A percentile compares a stretch with the other conserved stretches of the same genome.
Evolutionary conservation across 1,140 invertebrate genomes (phyloP).

Genomic region (Augochlora pura): DNA sequence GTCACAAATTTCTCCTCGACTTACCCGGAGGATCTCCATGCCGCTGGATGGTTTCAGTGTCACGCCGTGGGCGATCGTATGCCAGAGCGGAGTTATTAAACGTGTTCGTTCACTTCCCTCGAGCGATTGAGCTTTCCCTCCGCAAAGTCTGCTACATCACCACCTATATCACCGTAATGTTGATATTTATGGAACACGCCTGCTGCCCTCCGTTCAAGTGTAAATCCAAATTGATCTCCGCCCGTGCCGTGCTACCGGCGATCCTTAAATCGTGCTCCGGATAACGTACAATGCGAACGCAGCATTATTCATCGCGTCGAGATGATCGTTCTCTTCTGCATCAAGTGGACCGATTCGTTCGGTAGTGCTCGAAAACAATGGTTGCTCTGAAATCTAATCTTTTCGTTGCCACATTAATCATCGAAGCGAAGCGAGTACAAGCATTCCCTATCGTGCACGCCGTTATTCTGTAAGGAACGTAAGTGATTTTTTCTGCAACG

Average conservation of each 20-base stretch:
- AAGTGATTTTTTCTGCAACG: too few relatives aligned
- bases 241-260: conserved; percentile 26
- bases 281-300: too few relatives aligned
- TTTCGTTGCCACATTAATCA: too few relatives aligned
- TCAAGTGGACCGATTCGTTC: too few relatives aligned
- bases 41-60: conserved; percentile 49
- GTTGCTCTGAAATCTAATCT: too few relatives aligned
- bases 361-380: too few relatives aligned
- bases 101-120: conserved; percentile 67
- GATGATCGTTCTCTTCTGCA: too few relatives aligned
- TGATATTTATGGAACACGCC: conserved; percentile 57
- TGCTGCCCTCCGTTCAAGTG: conserved; percentile 48
- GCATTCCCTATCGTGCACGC: too few relatives aligned
- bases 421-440: too few relatives aligned
- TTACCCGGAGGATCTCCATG: conserved; percentile 29
- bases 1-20: conserved; percentile 41
- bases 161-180: conserved; percentile 51
- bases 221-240: conserved; percentile 61
- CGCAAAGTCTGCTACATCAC: conserved; percentile 49
- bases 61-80: conserved; percentile 58
- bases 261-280: conserved; percentile 12
- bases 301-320: too few relatives aligned
- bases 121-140: conserved; percentile 55
- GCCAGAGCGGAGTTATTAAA: conserved; percentile 65
- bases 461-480: too few relatives aligned